Evolutionary conservation across 2,888 invertebrate species (phyloP).

Genomic region (Hylaea fasciaria): DNA sequence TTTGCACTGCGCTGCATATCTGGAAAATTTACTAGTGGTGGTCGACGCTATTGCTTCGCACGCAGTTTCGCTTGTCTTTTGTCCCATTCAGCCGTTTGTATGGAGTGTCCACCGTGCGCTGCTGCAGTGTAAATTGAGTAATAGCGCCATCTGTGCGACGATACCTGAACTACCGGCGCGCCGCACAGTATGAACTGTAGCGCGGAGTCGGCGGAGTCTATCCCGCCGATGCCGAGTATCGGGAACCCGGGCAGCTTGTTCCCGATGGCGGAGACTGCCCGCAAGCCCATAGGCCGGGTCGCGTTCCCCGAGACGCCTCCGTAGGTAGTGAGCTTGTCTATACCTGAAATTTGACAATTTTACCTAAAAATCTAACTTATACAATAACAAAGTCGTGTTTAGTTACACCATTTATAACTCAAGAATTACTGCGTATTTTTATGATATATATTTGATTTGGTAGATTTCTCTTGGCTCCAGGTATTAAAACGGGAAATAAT

Average conservation of each 20-base stretch:
- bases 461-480: too few relatives aligned
- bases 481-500: too few relatives aligned
- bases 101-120: not conserved
- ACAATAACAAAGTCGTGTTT: too few relatives aligned
- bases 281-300: slow-evolving; percentile 96
- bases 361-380: too few relatives aligned
- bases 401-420: too few relatives aligned
- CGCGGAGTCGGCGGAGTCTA: slow-evolving; percentile 98
- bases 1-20: slow-evolving; percentile 98
- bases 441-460: too few relatives aligned
- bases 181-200: slow-evolving; percentile 98
- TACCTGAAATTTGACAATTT: slow-evolving; percentile 59
- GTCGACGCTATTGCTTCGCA: too few relatives aligned
- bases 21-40: slow-evolving; percentile 61
- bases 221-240: slow-evolving; percentile 98
- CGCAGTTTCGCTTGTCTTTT: too few relatives aligned
- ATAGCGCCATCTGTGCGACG: not conserved
- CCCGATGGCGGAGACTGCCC: slow-evolving; percentile 95
- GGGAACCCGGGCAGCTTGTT: slow-evolving; percentile 94
- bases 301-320: slow-evolving; percentile 98
- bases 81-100: too few relatives aligned
- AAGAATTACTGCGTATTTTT: too few relatives aligned
- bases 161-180: slow-evolving; percentile 95
- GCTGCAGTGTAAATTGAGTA: too few relatives aligned
- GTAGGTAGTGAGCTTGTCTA: slow-evolving; percentile 93